Evolutionary conservation across 2,113 vertebrate species (phyloP).

Genomic region (Albula goreensis): DNA sequence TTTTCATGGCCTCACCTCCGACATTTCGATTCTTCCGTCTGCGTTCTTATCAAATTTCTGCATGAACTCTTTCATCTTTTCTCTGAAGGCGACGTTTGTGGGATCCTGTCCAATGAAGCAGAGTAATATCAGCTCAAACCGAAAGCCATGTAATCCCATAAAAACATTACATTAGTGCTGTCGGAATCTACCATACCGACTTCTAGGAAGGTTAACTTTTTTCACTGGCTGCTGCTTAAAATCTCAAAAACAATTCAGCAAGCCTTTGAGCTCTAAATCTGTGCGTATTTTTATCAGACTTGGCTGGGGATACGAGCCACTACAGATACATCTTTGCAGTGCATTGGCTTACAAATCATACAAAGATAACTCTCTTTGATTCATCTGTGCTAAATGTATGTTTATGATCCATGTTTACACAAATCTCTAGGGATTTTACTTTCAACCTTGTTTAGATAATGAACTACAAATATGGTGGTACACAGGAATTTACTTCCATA

Average conservation of each 20-base stretch:
- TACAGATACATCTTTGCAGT: neutral
- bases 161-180: too few relatives aligned
- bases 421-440: neutral
- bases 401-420: neutral
- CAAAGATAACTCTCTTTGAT: neutral
- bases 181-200: too few relatives aligned
- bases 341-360: neutral
- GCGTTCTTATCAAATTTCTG: slow-evolving; percentile 94
- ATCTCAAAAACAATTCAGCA: neutral
- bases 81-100: slow-evolving; percentile 78
- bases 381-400: neutral
- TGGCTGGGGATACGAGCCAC: too few relatives aligned
- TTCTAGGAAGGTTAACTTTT: too few relatives aligned
- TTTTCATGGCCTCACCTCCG: slow-evolving; percentile 78
- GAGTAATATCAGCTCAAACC: slow-evolving; percentile 15
- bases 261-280: neutral
- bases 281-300: too few relatives aligned
- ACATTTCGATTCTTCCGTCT: slow-evolving; percentile 94
- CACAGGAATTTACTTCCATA: neutral
- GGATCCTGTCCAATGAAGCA: slow-evolving; percentile 70
- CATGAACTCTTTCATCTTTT: slow-evolving; percentile 98
- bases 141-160: too few relatives aligned
- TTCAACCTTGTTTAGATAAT: neutral
- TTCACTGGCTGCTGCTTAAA: too few relatives aligned
- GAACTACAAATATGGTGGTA: neutral